Evolutionary conservation across 23 tunicate genomes (phyloP), one percentile per base, ranked within the genome.

Genomic region (Ascidia mentula): DNA sequence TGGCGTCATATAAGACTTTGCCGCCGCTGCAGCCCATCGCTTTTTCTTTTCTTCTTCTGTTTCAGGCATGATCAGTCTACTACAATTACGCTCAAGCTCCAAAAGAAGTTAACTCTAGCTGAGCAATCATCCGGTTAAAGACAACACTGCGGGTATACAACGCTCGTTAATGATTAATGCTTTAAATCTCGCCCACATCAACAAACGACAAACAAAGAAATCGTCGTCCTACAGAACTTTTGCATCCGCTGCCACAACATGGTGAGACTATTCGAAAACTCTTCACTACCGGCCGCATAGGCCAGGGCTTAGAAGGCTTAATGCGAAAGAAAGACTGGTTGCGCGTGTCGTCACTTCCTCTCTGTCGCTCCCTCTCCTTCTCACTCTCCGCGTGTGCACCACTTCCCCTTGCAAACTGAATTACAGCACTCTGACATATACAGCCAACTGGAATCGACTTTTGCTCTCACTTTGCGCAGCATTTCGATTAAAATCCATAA

Each of bases 1-100:
- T 12, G 97, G 97, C n/a, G 97, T 92, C 92, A 83, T 83, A 73
- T 78, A 87, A 12, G 97, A 45, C 72, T 31, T 87, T 32, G 61
- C 71, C 26, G 89, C 86, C 0, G 87, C 89, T 7, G 77, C 82
- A 38, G 92, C 90, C 84, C 97, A 79, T 83, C 89, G 79, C 60
- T 79, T 79, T 59, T 75, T 61, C 42, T 83, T 89, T 74, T 92
- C 97, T 69, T 88, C 92, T 31, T 92, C 92, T 9, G 88, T 92
- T 74, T 92, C 97, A 4, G 97, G 86, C 97, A 92, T 92, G 4
- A 65, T 80, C 4, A 34, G 65, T 5, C 65, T 53, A 20, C 18
- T 45, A 45, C 18, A 45, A 18, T 45, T 45, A 15, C 18, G 18
- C 18, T 45, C 60, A 45, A 45, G 17, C 60, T 45, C 60, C 17